These are phyloP conservation scores for Ammodytes marinus DNA, from an alignment of 2,113 vertebrate genomes.

Conservation along the genomic window DNA sequence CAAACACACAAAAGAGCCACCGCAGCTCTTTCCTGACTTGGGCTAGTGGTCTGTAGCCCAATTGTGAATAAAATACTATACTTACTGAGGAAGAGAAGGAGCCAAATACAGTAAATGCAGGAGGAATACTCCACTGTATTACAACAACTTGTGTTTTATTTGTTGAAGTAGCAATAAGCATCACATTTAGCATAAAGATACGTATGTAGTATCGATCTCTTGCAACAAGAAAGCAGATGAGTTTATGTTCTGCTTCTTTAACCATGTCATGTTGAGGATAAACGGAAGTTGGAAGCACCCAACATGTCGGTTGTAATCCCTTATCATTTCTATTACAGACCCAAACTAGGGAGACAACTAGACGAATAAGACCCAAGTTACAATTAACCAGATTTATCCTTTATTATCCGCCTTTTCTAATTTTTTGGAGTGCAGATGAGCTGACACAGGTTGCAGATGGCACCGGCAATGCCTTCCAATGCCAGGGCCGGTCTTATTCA, in stretches of 20 bases:
- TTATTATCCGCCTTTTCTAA: background rate
- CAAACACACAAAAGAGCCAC: background rate
- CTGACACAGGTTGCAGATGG: slow-evolving; percentile 48
- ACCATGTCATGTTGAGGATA: background rate
- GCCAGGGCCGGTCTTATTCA: slow-evolving; percentile 29
- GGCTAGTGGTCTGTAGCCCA: background rate
- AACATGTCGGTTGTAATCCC: background rate
- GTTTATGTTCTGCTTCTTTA: background rate
- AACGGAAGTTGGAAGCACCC: background rate
- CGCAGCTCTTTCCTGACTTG: background rate
- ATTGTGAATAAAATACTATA: background rate
- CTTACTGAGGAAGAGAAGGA: background rate
- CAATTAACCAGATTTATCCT: slow-evolving; percentile 13
- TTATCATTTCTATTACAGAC: background rate
- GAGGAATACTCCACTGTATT: background rate
- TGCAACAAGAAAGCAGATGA: background rate
- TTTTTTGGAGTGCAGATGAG: slow-evolving; percentile 21
- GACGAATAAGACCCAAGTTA: background rate
- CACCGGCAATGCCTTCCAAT: background rate
- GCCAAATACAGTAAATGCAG: background rate
- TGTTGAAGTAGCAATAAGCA: background rate
- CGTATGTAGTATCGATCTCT: background rate
- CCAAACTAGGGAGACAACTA: slow-evolving; percentile 1
- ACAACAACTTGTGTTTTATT: background rate
- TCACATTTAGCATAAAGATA: background rate